Evolutionary conservation across 30 jellyfish, hydroid and myxozoan genomes (phyloP), one percentile per base, ranked within the genome.

Genomic region (Phacellophora camtschatica): DNA sequence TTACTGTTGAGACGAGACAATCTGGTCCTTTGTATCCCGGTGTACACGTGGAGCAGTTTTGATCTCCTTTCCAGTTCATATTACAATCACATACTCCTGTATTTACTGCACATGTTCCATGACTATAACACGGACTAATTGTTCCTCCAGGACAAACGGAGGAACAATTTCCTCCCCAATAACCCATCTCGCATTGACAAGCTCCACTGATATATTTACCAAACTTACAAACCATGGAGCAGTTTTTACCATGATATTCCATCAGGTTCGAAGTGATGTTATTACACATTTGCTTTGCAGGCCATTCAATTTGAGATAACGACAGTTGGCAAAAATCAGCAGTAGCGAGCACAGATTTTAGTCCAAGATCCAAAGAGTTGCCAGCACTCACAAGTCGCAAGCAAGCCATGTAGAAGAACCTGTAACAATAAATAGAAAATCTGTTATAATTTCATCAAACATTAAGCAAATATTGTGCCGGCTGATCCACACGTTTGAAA

Each of bases 101-200:
- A 6, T 19, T 30, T 20, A 45, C 25, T 4, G 76, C 50, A 29
- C 92, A 81, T 33, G 8, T 10, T 8, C 92, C 92, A 50, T 81
- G 92, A 4, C 78, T 84, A 51, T 11, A 41, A 28, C 92, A 81
- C 5, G 92, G 92, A 8, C n/a, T 27, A 8, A 31, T n/a, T 13
- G 83, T 55, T 32, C 92, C 92, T 1, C 92, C 92, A 2, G 92
- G 92, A 34, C 92, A 81, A 15, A 51, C 62, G 31, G 28, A 19
- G 1, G 74, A 16, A 23, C 92, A 81, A 24, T 39, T 25, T 19
- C 19, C 55, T 20, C 85, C 92, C 92, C 92, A 81, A 31, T 64
- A 81, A 13, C 92, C 92, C 51, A 32, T 65, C 2, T 66, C 48
- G 53, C 92, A 81, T 41, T 25, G 19, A 36, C 92, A 81, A 29